phyloP scores from a whole-genome alignment of 2,888 invertebrate species.

The Morpho helenor region DNA sequence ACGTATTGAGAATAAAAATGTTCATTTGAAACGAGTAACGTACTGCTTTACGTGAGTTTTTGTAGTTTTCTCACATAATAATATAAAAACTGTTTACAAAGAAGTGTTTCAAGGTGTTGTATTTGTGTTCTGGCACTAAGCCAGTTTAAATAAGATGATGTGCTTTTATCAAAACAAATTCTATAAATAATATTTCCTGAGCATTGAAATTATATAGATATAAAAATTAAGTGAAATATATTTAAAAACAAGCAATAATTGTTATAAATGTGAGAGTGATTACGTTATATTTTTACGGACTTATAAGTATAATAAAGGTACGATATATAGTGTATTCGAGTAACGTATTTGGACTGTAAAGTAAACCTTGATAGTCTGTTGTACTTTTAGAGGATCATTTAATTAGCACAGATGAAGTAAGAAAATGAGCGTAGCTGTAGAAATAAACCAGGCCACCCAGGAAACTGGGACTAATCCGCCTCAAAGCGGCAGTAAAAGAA shows the following conservation, averaged over 20 bases:
- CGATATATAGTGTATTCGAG: neutral
- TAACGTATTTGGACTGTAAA: conserved; percentile 9
- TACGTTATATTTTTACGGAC: conserved; percentile 1
- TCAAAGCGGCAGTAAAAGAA: conserved; percentile 30
- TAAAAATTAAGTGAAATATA: too few species aligned
- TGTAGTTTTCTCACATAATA: conserved; percentile 6
- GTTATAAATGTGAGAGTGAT: too few species aligned
- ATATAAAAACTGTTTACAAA: conserved; percentile 19
- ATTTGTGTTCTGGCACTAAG: conserved; percentile 67
- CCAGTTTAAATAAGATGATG: conserved; percentile 44
- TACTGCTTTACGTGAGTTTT: neutral
- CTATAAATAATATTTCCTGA: neutral
- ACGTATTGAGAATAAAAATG: conserved; percentile 1
- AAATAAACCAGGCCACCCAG: conserved; percentile 40
- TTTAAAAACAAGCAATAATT: too few species aligned
- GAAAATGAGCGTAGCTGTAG: conserved; percentile 43
- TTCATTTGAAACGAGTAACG: conserved; percentile 1
- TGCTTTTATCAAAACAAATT: conserved; percentile 12
- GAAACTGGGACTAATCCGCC: conserved; percentile 20
- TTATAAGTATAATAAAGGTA: conserved; percentile 1
- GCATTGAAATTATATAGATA: neutral
- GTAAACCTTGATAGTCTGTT: conserved; percentile 12
- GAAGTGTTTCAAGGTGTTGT: conserved; percentile 38
- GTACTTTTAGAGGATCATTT: conserved; percentile 22
- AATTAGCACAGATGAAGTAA: conserved; percentile 25